Percentiles rank a stretch among this genome's conserved stretches.
These are phyloP conservation scores for Psittacara wagleri DNA, from an alignment of 2,113 vertebrate genomes.

Conservation along the genomic window DNA sequence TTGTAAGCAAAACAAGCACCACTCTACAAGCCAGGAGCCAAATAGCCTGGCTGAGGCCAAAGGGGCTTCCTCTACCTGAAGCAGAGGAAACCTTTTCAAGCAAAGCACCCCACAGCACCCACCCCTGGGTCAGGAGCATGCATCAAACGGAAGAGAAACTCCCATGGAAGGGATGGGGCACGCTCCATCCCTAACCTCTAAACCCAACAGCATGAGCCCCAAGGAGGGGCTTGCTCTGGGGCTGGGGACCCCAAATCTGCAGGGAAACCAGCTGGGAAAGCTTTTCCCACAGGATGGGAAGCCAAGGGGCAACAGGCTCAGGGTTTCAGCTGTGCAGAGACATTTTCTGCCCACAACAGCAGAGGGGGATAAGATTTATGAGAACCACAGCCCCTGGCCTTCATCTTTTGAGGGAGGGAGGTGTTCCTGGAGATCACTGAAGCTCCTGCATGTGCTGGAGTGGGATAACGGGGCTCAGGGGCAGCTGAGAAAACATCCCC, in stretches of 20 bases:
- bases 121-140: neutral
- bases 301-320: accelerated
- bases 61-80: neutral
- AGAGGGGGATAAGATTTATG: neutral
- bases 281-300: neutral
- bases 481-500: neutral
- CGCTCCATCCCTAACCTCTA: neutral
- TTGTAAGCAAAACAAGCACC: neutral
- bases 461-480: accelerated
- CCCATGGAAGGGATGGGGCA: neutral
- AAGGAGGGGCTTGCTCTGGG: neutral
- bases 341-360: neutral
- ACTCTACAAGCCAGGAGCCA: neutral
- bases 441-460: neutral
- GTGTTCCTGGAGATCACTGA: neutral
- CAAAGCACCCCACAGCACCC: neutral
- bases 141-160: neutral
- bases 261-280: neutral
- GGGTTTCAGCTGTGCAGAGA: neutral
- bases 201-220: neutral
- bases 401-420: neutral
- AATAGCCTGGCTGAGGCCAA: neutral
- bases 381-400: neutral
- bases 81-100: neutral
- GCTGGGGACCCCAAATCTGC: no score